These are phyloP conservation scores for Chromobotia macracanthus DNA, from an alignment of 2,797 vertebrate species.

Conservation along the genomic window DNA sequence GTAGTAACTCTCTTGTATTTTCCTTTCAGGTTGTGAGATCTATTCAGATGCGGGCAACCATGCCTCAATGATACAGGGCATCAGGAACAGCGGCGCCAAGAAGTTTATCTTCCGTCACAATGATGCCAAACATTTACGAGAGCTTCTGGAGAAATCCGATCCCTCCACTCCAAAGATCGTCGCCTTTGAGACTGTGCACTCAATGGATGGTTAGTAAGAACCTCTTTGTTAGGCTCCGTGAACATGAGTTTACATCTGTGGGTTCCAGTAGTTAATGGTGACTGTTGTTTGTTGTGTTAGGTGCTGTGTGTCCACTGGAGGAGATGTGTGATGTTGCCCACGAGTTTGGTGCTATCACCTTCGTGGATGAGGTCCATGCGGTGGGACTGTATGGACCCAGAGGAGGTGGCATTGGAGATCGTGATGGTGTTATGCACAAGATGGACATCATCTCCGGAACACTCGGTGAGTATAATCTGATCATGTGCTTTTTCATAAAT, in stretches of 20 bases:
- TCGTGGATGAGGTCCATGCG: slow-evolving; percentile 95
- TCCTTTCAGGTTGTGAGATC: slow-evolving; percentile 88
- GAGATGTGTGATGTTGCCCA: slow-evolving; percentile 93
- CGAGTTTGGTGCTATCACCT: slow-evolving; percentile 92
- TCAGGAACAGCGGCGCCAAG: slow-evolving; percentile 89
- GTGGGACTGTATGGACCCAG: slow-evolving; percentile 90
- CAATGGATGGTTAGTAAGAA: slow-evolving; percentile 91
- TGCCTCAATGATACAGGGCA: slow-evolving; percentile 97
- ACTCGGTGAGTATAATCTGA: slow-evolving; percentile 81
- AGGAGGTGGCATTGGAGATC: slow-evolving; percentile 93
- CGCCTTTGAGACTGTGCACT: slow-evolving; percentile 97
- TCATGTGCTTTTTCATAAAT: background rate
- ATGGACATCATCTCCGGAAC: slow-evolving; percentile 98
- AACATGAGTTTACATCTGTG: background rate
- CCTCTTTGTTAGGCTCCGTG: background rate
- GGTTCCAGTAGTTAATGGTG: background rate
- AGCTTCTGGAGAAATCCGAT: slow-evolving; percentile 84
- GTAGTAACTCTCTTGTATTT: slow-evolving; percentile 39
- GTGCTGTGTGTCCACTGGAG: slow-evolving; percentile 92
- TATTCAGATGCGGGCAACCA: slow-evolving; percentile 97
- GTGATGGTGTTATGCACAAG: slow-evolving; percentile 98
- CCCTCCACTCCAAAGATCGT: slow-evolving; percentile 91
- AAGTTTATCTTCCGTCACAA: slow-evolving; percentile 97
- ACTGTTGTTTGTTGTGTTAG: slow-evolving; percentile 73
- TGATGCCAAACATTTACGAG: slow-evolving; percentile 82